Evolutionary conservation across 1,140 invertebrate genomes (phyloP), one percentile per base, ranked within the genome.

Genomic region (Ceratitis capitata): DNA sequence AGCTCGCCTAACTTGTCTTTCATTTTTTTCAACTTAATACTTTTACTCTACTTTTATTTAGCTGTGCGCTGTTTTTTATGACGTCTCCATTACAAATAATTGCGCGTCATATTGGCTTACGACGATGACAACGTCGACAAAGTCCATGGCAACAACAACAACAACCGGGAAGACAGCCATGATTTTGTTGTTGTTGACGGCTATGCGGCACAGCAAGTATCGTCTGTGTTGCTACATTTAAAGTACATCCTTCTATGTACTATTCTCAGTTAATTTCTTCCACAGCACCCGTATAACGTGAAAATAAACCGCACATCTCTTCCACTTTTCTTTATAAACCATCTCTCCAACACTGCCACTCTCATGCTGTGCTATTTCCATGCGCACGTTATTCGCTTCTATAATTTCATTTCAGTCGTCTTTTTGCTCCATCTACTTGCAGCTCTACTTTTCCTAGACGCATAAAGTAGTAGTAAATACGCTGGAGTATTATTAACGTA

Each of bases 81-180:
- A 90, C 88, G 89, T 89, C 89, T 91, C 89, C 88, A 91, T 91
- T 91, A 91, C 89, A 91, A 91, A 91, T 91, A 91, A 91, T 91
- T 91, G 89, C 89, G 88, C 53, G 88, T 89, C 89, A 90, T 90
- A 90, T 90, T 90, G 89, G 89, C 89, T 90, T 87, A 58, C 78
- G 49, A 51, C 45, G 3, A 51, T 19, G n/a, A n/a, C n/a, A 6
- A 10, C 42, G 69, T 5, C 29, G 56, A 42, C 39, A 45, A 78
- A 35, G 69, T 78, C 69, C 23, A 45, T 26, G 39, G 39, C 69
- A 78, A 39, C 61, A 26, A 4, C 23, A 26, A 23, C 56, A 78
- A 39, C 69, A 45, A 7, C 56, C n/a, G n/a, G n/a, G 2, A 35
- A 69, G 61, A 69, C 61, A 69, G 7, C 32, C 32, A 4, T 39